Base-by-base conservation (phyloP, 2,888 invertebrate genomes). In the Ceramica pisi region DNA sequence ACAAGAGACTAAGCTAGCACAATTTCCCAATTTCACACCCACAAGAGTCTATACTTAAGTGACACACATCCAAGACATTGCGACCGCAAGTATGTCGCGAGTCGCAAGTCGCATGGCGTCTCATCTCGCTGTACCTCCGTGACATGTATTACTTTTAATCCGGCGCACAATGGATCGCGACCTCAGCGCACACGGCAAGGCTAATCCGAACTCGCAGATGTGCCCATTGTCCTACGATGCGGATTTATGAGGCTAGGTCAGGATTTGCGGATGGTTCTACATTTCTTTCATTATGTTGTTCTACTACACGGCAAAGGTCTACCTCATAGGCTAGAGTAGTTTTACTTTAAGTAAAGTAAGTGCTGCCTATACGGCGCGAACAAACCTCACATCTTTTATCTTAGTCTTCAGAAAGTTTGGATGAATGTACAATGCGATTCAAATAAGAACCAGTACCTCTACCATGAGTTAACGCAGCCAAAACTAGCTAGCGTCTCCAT, bases 101-200 rank as follows among this genome's bases (percentile, higher is more conserved):
- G 38, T 51, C 21, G 56, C 50, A 41, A 10, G 55, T n/a, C 10
- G n/a, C 35, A n/a, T 64, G 71, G 8, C 79, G 67, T 48, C 77
- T 69, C 74, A 80, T 81, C 75, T 62, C 62, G n/a, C 12, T 60
- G 26, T 84, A 82, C 19, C 71, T 84, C 82, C 23, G 56, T 63
- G 82, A 60, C 59, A 65, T 78, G 79, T 87, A 92, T 92, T 90
- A 92, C 92, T 91, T 93, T 92, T 91, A 92, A 92, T 92, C 90
- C 88, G 78, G 85, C 83, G 80, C 80, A 88, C 91, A 90, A 90
- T 90, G 86, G 86, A 82, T 80, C 87, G 87, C 90, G 87, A 88
- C 88, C 88, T 86, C 89, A 82, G 74, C 85, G 88, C 87, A 83
- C 87, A 57, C 88, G 78, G 91, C 87, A 56, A 88, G 78, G 91